A percentile compares a stretch with the other conserved stretches of the same genome.
phyloP scores from a whole-genome alignment of 1,140 invertebrate species.

The Atta colombica region DNA sequence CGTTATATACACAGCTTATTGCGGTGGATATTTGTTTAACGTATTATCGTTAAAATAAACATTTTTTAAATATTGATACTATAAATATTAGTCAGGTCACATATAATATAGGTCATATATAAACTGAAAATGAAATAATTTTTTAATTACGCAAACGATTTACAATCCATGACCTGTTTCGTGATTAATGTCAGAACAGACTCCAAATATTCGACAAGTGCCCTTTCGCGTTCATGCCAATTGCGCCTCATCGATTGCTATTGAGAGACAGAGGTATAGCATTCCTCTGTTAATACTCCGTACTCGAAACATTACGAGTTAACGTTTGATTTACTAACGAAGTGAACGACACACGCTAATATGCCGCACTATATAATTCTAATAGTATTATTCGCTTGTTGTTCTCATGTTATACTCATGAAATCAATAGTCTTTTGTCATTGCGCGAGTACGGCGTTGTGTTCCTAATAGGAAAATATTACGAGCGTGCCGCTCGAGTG shows the following conservation, averaged over 20 bases:
- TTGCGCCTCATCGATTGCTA: slow-evolving; percentile 70
- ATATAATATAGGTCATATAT: too few species aligned
- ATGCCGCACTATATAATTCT: slow-evolving; percentile 30
- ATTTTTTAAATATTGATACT: not conserved
- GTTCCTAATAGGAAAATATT: not conserved
- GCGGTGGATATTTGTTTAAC: not conserved
- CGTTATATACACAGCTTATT: not conserved
- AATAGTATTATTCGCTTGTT: slow-evolving; percentile 24
- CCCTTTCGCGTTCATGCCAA: slow-evolving; percentile 73
- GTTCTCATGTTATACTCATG: not conserved
- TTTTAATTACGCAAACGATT: slow-evolving; percentile 28
- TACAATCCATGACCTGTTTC: slow-evolving; percentile 61
- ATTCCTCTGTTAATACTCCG: slow-evolving; percentile 26
- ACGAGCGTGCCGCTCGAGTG: not conserved
- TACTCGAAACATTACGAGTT: slow-evolving; percentile 39
- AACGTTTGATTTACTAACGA: slow-evolving; percentile 41
- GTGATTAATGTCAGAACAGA: slow-evolving; percentile 42
- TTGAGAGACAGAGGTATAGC: slow-evolving; percentile 67
- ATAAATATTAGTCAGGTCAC: not conserved
- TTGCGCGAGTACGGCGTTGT: not conserved
- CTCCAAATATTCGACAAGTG: slow-evolving; percentile 68
- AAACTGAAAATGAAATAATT: not conserved
- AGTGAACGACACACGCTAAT: slow-evolving; percentile 41
- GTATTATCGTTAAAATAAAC: not conserved
- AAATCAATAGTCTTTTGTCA: slow-evolving; percentile 9